phyloP scores from a whole-genome alignment of 2,888 invertebrate species.

The Andrena praecox region DNA sequence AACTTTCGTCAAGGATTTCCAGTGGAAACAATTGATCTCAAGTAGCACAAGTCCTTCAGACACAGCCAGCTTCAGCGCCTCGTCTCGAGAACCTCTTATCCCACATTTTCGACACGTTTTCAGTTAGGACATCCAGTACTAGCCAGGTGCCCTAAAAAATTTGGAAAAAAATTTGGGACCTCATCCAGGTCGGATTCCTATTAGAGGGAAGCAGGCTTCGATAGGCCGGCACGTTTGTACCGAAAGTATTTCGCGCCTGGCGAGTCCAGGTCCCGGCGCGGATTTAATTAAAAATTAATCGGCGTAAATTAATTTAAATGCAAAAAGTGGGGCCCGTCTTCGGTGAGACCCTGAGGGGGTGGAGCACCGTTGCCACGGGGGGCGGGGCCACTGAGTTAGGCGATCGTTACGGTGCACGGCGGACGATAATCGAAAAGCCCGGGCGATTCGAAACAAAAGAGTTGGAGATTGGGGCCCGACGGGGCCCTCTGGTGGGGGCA shows the following conservation, averaged over 20 bases:
- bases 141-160: background rate
- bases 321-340: constrained; percentile 73
- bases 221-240: constrained; percentile 55
- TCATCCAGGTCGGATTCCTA: constrained; percentile 23
- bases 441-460: constrained; percentile 79
- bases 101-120: background rate
- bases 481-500: constrained; percentile 48
- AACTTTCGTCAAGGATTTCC: background rate
- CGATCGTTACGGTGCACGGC: constrained; percentile 81
- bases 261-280: constrained; percentile 48
- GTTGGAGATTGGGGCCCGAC: constrained; percentile 52
- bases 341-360: constrained; percentile 72
- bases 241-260: constrained; percentile 68
- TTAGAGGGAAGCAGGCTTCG: constrained; percentile 32
- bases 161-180: constrained; percentile 19
- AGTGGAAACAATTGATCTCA: background rate
- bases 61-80: background rate
- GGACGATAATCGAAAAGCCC: constrained; percentile 83
- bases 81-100: background rate
- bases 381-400: constrained; percentile 83
- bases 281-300: constrained; percentile 84
- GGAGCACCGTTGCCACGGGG: constrained; percentile 80
- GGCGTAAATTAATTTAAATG: constrained; percentile 84
- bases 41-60: background rate
- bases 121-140: background rate